phyloP scores from a whole-genome alignment of 2,113 vertebrate species.

The Semicossyphus pulcher region DNA sequence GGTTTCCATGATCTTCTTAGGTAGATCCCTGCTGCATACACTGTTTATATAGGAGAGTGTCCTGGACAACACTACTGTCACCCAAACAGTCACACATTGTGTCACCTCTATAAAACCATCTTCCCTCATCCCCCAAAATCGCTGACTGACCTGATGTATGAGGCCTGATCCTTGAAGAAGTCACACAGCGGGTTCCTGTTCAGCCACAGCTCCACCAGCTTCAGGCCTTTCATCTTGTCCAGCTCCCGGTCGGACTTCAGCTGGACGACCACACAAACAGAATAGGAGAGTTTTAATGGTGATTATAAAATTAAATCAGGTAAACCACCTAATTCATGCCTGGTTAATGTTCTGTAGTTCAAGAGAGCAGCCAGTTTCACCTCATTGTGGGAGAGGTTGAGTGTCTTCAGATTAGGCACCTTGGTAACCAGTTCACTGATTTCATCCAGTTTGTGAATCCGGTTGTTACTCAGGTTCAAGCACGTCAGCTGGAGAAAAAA shows the following conservation, averaged over 20 bases:
- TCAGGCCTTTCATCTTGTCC: slow-evolving; percentile 90
- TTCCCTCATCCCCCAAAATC: slow-evolving; percentile 27
- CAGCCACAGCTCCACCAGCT: slow-evolving; percentile 91
- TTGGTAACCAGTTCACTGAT: slow-evolving; percentile 84
- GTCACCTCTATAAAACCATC: not conserved
- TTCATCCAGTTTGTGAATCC: slow-evolving; percentile 87
- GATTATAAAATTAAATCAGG: not conserved
- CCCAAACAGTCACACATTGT: slow-evolving; percentile 2
- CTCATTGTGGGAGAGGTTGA: slow-evolving; percentile 91
- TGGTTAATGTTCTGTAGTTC: not conserved
- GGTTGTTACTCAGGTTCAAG: slow-evolving; percentile 90
- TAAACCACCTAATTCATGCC: too few species aligned
- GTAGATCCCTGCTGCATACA: not conserved
- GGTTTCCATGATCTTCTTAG: not conserved
- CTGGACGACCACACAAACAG: slow-evolving; percentile 63
- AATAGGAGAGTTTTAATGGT: not conserved
- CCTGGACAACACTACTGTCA: not conserved
- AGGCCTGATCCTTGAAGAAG: slow-evolving; percentile 87
- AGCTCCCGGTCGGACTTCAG: slow-evolving; percentile 89
- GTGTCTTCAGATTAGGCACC: slow-evolving; percentile 86
- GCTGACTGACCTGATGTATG: slow-evolving; percentile 91
- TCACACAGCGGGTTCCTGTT: slow-evolving; percentile 88
- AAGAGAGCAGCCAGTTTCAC: slow-evolving; percentile 65
- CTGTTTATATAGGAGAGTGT: not conserved
- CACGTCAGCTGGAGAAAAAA: slow-evolving; percentile 80